Percentiles rank a stretch among this genome's conserved stretches.
phyloP scores from a whole-genome alignment of 2,888 invertebrate genomes.

The Sarcophaga subvicina region DNA sequence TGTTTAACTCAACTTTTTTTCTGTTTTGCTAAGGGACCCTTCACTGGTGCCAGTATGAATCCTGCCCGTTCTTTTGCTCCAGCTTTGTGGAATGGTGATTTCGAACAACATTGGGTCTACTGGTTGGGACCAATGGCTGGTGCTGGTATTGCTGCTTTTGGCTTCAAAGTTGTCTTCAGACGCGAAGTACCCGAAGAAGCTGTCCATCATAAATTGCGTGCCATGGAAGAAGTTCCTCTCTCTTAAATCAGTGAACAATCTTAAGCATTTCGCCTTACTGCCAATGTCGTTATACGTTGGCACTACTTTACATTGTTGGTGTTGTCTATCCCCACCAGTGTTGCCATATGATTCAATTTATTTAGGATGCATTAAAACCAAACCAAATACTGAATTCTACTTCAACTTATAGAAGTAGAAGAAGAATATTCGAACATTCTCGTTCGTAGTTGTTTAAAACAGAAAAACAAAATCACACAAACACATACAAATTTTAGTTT shows the following conservation, averaged over 20 bases:
- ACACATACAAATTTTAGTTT: background rate
- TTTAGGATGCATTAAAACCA: background rate
- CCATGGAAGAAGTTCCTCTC: conserved; percentile 79
- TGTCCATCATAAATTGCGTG: conserved; percentile 75
- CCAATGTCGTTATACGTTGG: background rate
- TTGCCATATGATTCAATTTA: conserved; percentile 57
- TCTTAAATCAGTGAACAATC: conserved; percentile 71
- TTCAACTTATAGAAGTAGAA: background rate
- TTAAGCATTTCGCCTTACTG: conserved; percentile 4
- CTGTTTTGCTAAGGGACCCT: conserved; percentile 84
- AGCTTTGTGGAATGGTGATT: conserved; percentile 86
- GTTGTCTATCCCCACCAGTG: background rate
- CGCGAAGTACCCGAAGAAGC: conserved; percentile 78
- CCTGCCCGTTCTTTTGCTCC: conserved; percentile 88
- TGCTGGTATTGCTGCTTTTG: conserved; percentile 80
- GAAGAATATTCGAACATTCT: conserved; percentile 22
- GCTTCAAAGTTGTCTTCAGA: conserved; percentile 82
- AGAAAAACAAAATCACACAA: background rate
- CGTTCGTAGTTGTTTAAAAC: conserved; percentile 11
- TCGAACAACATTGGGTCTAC: conserved; percentile 88
- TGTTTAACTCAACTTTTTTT: background rate
- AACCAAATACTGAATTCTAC: conserved; percentile 46
- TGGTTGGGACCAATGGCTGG: conserved; percentile 86
- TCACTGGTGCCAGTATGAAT: conserved; percentile 89
- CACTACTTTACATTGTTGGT: background rate